Evolutionary conservation across 2,113 vertebrate species (phyloP).

Genomic region (Anhinga rufa): DNA sequence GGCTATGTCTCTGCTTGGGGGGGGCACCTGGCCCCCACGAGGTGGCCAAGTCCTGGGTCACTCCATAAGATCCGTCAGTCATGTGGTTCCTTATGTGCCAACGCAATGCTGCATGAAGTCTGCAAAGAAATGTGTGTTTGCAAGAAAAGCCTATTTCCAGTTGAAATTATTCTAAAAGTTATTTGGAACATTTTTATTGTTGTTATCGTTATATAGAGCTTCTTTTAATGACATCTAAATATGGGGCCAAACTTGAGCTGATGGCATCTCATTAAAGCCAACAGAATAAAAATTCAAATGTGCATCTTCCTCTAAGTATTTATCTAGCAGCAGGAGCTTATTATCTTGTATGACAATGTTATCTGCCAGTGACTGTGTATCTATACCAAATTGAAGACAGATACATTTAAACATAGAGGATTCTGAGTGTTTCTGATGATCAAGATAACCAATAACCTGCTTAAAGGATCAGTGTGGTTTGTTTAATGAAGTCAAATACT

Average conservation of each 20-base stretch:
- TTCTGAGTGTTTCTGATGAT: not conserved
- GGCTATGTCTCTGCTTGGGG: not conserved
- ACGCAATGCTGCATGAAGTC: not conserved
- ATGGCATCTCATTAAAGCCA: not conserved
- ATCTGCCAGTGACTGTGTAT: not conserved
- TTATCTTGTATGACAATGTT: not conserved
- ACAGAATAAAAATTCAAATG: not conserved
- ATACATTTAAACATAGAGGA: not conserved
- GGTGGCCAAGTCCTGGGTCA: not conserved
- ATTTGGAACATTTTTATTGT: not conserved
- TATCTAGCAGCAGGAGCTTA: not conserved
- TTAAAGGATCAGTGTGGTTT: not conserved
- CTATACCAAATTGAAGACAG: not conserved
- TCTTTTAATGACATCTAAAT: not conserved
- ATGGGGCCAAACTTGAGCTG: not conserved
- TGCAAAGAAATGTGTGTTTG: not conserved
- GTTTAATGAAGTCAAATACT: not conserved
- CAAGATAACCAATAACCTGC: not conserved
- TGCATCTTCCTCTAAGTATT: not conserved
- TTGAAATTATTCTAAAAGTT: not conserved
- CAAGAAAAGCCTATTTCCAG: not conserved
- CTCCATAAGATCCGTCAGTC: not conserved
- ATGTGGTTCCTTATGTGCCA: not conserved
- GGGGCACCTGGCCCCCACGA: fast-evolving
- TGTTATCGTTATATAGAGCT: not conserved